Evolutionary conservation across 2,113 vertebrate genomes (phyloP).

Genomic region (Synodontis membranacea): DNA sequence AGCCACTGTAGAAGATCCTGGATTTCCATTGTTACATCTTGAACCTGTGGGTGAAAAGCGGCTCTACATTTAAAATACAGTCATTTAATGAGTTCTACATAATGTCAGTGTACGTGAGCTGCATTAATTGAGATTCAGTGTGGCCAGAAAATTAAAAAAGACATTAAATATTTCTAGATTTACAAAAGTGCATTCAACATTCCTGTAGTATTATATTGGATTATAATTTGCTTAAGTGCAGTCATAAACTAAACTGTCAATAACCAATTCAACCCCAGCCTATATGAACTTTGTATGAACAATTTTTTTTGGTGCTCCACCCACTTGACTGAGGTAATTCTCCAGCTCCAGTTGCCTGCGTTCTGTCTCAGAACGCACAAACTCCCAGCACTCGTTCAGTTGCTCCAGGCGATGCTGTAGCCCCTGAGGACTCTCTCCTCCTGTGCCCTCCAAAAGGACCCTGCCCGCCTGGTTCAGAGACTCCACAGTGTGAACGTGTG

Average conservation of each 20-base stretch:
- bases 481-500: slow-evolving; percentile 79
- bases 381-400: slow-evolving; percentile 82
- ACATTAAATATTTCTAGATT: neutral
- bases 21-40: slow-evolving; percentile 84
- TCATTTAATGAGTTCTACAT: neutral
- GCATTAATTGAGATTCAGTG: neutral
- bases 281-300: neutral
- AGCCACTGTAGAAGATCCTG: slow-evolving; percentile 86
- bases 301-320: neutral
- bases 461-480: slow-evolving; percentile 77
- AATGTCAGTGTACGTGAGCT: neutral
- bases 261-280: neutral
- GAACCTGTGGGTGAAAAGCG: slow-evolving; percentile 70
- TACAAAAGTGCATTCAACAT: neutral
- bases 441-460: slow-evolving; percentile 73
- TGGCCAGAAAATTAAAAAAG: neutral
- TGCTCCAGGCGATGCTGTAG: slow-evolving; percentile 76
- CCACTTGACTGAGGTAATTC: slow-evolving; percentile 86
- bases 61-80: neutral
- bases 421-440: slow-evolving; percentile 70
- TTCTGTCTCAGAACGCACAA: slow-evolving; percentile 80
- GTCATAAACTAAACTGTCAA: neutral
- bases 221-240: neutral
- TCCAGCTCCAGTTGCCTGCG: slow-evolving; percentile 82
- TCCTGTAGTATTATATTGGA: neutral